Base-by-base conservation (phyloP, 2,113 vertebrate species). In the Narcine bancroftii region DNA sequence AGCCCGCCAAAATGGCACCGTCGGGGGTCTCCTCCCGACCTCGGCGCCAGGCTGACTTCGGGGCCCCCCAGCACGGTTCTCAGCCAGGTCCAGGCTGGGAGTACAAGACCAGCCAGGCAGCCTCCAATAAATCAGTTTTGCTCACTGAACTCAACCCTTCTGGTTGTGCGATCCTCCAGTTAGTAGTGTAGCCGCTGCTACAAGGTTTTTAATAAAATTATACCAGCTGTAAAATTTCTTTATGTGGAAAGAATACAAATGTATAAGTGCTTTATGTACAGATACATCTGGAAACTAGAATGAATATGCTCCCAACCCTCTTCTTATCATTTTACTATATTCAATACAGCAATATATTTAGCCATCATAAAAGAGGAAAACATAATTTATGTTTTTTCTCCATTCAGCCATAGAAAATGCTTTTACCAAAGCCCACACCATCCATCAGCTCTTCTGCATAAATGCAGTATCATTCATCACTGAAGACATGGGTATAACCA, bases 381-480 rank as follows among this genome's bases (percentile, higher is more conserved):
- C 0, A 85, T 45, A 39, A 19, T 69, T 66, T 36, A 91, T 7
- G 6, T 45, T 66, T 29, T 66, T 66, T 29, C 50, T 17, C 81
- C 63, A 91, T 87, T 60, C 81, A 87, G 26, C 47, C 65, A 91
- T 69, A 13, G 36, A 69, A 69, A 87, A 69, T 91, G 65, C 9
- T 26, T 69, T 69, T 11, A 26, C 60, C 33, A 19, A 91, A 71
- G 39, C 65, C 21, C 47, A 65, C 65, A 1, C 39, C 39, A 39
- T 91, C 63, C 29, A 66, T 53, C 79, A 87, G 56, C 63, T 69
- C n/a, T 24, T 45, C 42, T 91, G 39, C 60, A 66, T 65, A 65
- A 89, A 89, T 56, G 63, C 26, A 53, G 79, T 33, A 83, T 83
- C 79, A 66, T 69, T 91, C 65, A 91, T 91, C 89, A 91, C 47